A percentile compares a stretch with the other conserved stretches of the same genome.
Conservation (phyloP, 2,888 invertebrate genomes). For the Eupithecia vulgata region DNA sequence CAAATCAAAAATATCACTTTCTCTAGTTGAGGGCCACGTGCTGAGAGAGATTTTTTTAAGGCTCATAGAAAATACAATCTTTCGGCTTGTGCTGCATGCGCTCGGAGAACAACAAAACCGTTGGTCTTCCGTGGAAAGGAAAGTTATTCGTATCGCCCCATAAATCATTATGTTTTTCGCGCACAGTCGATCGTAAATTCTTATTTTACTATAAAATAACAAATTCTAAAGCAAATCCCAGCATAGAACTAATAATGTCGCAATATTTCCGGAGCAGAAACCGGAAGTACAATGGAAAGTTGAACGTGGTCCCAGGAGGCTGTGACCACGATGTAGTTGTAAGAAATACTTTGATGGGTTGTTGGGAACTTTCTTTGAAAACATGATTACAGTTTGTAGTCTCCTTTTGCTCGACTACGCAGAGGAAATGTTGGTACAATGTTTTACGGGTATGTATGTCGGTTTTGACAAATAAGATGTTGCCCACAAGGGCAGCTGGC, state of each 20-base stretch:
- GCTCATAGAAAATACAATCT: too few relatives aligned
- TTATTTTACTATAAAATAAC: background rate
- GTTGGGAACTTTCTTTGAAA: slow-evolving; percentile 2
- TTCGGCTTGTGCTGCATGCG: too few relatives aligned
- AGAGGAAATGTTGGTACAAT: background rate
- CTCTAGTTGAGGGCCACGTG: too few relatives aligned
- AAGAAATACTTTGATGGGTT: background rate
- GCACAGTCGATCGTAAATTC: background rate
- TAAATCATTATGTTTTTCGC: background rate
- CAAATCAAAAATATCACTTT: too few relatives aligned
- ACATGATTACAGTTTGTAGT: slow-evolving; percentile 1
- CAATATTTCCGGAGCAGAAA: background rate
- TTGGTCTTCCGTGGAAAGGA: too few relatives aligned
- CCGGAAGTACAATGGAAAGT: background rate
- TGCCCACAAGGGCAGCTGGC: background rate
- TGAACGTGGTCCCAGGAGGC: background rate
- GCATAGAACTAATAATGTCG: background rate
- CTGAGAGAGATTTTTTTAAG: too few relatives aligned
- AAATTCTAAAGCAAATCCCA: background rate
- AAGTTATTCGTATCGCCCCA: too few relatives aligned
- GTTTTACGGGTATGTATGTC: background rate
- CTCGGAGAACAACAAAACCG: too few relatives aligned
- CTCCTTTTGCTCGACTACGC: background rate
- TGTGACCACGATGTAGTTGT: background rate
- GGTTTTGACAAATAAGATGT: background rate